A percentile compares a stretch with the other conserved stretches of the same genome.
phyloP scores from a whole-genome alignment of 2,888 invertebrate species.

The Alloscopus bannaensis region DNA sequence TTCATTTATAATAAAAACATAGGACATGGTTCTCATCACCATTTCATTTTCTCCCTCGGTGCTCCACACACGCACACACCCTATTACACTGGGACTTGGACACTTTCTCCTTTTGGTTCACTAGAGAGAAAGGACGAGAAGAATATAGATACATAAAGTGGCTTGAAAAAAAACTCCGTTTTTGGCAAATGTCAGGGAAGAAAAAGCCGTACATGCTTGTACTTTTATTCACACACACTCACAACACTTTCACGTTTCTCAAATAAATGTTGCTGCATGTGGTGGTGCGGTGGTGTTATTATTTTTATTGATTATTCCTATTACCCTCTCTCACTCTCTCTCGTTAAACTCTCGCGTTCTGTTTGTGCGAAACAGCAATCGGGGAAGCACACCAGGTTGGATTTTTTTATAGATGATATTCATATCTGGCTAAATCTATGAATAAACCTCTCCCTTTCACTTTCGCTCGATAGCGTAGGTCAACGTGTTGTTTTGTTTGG shows the following conservation, averaged over 20 bases:
- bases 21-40: conserved; percentile 25
- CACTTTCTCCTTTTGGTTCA: neutral
- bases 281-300: conserved; percentile 50
- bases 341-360: neutral
- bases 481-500: too few relatives aligned
- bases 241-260: too few relatives aligned
- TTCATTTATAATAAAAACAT: conserved; percentile 46
- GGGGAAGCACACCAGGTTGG: neutral
- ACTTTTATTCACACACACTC: too few relatives aligned
- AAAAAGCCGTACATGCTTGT: too few relatives aligned
- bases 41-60: conserved; percentile 6
- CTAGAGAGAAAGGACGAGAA: neutral
- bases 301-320: conserved; percentile 61
- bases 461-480: too few relatives aligned
- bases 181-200: conserved; percentile 38
- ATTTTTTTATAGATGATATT: conserved; percentile 46
- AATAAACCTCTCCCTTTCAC: conserved; percentile 29
- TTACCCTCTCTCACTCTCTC: conserved; percentile 3
- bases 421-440: conserved; percentile 61
- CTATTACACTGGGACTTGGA: conserved; percentile 14
- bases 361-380: neutral
- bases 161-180: conserved; percentile 3
- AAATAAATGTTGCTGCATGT: too few relatives aligned
- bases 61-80: neutral
- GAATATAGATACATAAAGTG: too few relatives aligned